Evolutionary conservation across 2,888 invertebrate genomes (phyloP), one percentile per base, ranked within the genome.

Genomic region (Macaria liturata): DNA sequence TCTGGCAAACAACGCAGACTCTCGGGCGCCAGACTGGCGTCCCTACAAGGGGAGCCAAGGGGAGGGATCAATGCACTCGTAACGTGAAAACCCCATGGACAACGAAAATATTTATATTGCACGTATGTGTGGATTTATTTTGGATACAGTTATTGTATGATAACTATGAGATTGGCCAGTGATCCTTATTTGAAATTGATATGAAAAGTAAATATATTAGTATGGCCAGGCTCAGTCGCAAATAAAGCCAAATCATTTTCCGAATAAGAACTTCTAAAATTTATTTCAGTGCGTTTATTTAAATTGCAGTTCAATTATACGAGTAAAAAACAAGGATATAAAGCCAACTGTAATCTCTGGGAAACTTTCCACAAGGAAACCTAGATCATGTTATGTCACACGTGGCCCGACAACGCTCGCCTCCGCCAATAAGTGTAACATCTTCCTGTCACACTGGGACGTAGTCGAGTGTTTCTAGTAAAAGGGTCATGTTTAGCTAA

Each of bases 11-110:
- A 49, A 65, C 71, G 75, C 72, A 84, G 84, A 80, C 84, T 72
- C 59, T 64, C 61, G 67, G 89, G 86, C 90, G 90, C 88, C 90
- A 70, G 71, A 59, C 73, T 68, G 86, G 69, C 88, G 84, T 78
- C 78, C 65, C 74, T 63, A 54, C 65, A 51, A 37, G 39, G 55
- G 49, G 50, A 56, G 45, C 40, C 39, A 57, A 55, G 49, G 58
- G 58, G 49, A 60, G 54, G 49, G 65, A 54, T 66, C 64, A 67
- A 51, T 62, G 62, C 46, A 53, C 52, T 9, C 52, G 52, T 20
- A 34, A 40, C 48, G 40, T 37, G 31, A 49, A 56, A 46, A n/a
- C 49, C 20, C 46, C 46, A 43, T 54, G 39, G 9, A 9, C 7
- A 34, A 34, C 54, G 30, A 54, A 55, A 50, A 51, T 48, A 59